Base-by-base conservation (phyloP, 2,888 invertebrate genomes). In the Microctonus aethiopoides region DNA sequence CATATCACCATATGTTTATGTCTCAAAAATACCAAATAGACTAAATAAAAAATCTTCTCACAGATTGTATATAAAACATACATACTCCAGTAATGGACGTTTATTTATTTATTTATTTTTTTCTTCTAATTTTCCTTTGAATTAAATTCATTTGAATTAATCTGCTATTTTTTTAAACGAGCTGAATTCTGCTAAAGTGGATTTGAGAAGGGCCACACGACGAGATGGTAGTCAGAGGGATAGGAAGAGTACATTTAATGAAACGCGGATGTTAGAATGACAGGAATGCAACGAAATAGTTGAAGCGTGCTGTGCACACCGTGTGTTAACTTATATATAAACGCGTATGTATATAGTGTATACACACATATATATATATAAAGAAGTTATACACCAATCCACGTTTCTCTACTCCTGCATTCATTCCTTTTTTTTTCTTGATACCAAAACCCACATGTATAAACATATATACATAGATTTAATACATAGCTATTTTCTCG, bases 241-340 rank as follows among this genome's bases (percentile, higher is more conserved):
- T 70, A 72, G n/a, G n/a, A n/a, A n/a, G n/a, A 72, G 79, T 74
- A 79, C 77, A 79, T 83, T 83, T 84, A 84, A 84, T 84, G 83
- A 83, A 84, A 84, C 78, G 80, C 79, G 82, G 77, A 80, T 78
- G 80, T 81, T 80, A 81, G 83, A 83, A 81, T 79, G 83, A 78
- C 78, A 81, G 79, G 83, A 82, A 84, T 83, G 82, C 81, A 78
- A 79, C 79, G 79, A 80, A 83, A 83, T 81, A 81, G 80, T 79
- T 78, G 77, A 73, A 75, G 73, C 80, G 78, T 80, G 76, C 75
- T 77, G 74, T 75, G 76, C 72, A 71, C 73, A 67, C 66, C 46
- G 61, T 61, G 32, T 39, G 61, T 54, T 60, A n/a, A n/a, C n/a
- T n/a, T n/a, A n/a, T n/a, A 34, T 41, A 57, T 63, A 65, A 39